Evolutionary conservation across 1,140 invertebrate species (phyloP), one percentile per base, ranked within the genome.

Genomic region (Steinernema khuongi): DNA sequence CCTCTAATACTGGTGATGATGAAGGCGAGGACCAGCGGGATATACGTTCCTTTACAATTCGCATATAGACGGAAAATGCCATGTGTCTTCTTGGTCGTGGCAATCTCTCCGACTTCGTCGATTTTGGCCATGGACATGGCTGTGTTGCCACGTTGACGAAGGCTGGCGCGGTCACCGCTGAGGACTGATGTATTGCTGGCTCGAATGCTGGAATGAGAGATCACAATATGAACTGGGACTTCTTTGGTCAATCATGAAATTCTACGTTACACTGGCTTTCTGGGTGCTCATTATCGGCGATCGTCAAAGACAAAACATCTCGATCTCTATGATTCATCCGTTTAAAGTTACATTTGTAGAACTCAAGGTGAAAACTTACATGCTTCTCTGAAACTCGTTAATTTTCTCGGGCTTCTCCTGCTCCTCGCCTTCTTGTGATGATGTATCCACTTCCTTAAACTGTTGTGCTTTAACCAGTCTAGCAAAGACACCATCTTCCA

Each of bases 391-490:
- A 26, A 60, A 11, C 19, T 60, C 50, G 22, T 11, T 22, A 22
- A 60, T 60, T 26, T 60, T 26, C 22, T 60, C 50, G 4, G 4
- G 14, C 50, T 60, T 60, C 50, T n/a, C 50, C 26, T 60, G 14
- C 50, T 17, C 19, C 50, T 60, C 50, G 22, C 22, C 19, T 60
- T 60, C 72, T n/a, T n/a, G n/a, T n/a, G n/a, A n/a, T n/a, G n/a
- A n/a, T n/a, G n/a, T n/a, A 11, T 72, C 72, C 18, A 72, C 68
- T 29, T 79, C 77, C 18, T 66, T 60, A 30, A 79, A 77, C 72
- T 72, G 81, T 81, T 90, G 88, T 0, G 89, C 88, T 11, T 87
- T 90, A 14, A 91, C 90, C 29, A 87, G 73, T 18, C 79, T 68
- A 67, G 84, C 81, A 77, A 88, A 88, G 18, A 88, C 78, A 19